Evolutionary conservation across 2,113 vertebrate genomes (phyloP), one percentile per base, ranked within the genome.

Genomic region (Calonectris borealis): DNA sequence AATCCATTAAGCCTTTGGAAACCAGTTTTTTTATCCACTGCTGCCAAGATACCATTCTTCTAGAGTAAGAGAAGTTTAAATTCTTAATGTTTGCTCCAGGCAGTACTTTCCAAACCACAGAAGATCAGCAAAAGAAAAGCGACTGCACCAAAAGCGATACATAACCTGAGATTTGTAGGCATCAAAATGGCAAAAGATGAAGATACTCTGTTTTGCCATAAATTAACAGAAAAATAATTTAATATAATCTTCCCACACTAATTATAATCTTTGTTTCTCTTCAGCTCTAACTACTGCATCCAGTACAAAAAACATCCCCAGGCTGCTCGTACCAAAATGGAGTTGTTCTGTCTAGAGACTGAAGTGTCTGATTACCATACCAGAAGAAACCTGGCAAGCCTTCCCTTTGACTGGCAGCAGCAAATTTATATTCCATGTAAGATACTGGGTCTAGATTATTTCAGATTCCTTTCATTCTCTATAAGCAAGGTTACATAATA

Each of bases 401-500:
- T 86, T 95, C 34, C 25, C 48, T 82, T 71, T 80, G 32, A 83
- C 40, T 76, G n/a, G 58, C 36, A 89, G 72, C 29, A 89, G 49
- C 11, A 89, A 73, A 58, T 75, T 83, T 58, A 76, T 73, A 86
- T 66, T 16, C 71, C 62, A 27, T 25, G 25, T 34, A n/a, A 94
- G 79, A 61, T 49, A 75, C 49, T 29, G 72, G n/a, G 31, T 88
- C 72, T 93, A 70, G n/a, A 65, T 78, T 44, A 90, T 69, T 92
- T 84, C 93, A 60, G 83, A 85, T 83, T 73, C 11, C 38, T 93
- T 91, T 92, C 73, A 82, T 49, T 85, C 90, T 60, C 77, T 81
- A 61, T 69, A 51, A 96, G 86, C 61, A 93, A 95, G 49, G 91
- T 88, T 84, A 72, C 25, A 83, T 32, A 94, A 77, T 81, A 96